Evolutionary conservation across 2,797 vertebrate genomes (phyloP).

Genomic region (Cossypha dichroa): DNA sequence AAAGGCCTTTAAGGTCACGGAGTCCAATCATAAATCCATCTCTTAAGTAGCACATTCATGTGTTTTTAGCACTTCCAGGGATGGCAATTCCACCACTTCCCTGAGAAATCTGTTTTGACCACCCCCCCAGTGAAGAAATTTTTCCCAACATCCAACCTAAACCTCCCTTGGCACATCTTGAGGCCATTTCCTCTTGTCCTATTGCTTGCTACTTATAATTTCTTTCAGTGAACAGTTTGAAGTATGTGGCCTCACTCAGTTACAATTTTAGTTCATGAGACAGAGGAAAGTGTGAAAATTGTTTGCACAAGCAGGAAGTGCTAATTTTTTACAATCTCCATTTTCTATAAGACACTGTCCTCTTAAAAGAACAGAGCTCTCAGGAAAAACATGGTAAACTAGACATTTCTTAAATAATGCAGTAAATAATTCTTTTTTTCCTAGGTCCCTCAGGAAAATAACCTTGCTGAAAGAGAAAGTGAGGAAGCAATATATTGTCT

Average conservation of each 20-base stretch:
- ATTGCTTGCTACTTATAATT: accelerated
- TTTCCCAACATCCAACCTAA: background rate
- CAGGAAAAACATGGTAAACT: background rate
- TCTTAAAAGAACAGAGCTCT: background rate
- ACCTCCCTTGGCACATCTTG: background rate
- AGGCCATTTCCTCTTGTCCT: background rate
- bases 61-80: background rate
- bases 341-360: background rate
- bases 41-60: background rate
- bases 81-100: background rate
- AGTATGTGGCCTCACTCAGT: accelerated
- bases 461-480: background rate
- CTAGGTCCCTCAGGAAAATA: background rate
- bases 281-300: background rate
- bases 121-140: background rate
- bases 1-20: background rate
- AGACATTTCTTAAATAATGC: conserved; percentile 17
- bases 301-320: background rate
- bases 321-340: background rate
- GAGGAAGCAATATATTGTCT: background rate
- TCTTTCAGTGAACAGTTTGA: background rate
- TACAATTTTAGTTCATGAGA: background rate
- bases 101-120: background rate
- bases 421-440: background rate
- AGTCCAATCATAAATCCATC: background rate